A percentile compares a stretch with the other conserved stretches of the same genome.
These are phyloP conservation scores for Eurosta solidaginis DNA, from an alignment of 1,140 invertebrate genomes.

Conservation along the genomic window DNA sequence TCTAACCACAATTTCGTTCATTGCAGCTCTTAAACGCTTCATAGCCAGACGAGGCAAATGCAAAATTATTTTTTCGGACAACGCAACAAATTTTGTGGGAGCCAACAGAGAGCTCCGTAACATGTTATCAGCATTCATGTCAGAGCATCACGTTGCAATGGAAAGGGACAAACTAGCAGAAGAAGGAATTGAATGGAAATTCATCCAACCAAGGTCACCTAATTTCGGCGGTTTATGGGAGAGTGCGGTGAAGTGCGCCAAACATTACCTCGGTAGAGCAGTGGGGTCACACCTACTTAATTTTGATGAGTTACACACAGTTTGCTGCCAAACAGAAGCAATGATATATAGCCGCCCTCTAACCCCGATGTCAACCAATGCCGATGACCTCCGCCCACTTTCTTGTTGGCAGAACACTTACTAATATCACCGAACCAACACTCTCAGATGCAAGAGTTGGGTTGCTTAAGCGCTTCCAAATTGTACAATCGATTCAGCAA, in stretches of 20 bases:
- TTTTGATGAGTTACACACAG: constrained; percentile 27
- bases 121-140: neutral
- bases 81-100: too few relatives aligned
- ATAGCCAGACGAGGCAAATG: constrained; percentile 42
- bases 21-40: constrained; percentile 52
- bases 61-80: constrained; percentile 44
- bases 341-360: constrained; percentile 28
- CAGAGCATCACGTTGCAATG: too few relatives aligned
- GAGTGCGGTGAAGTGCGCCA: constrained; percentile 10
- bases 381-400: constrained; percentile 13
- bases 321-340: neutral
- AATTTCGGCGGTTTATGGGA: constrained; percentile 28
- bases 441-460: neutral
- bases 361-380: neutral
- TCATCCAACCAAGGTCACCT: neutral
- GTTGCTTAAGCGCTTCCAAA: neutral
- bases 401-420: neutral
- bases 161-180: too few relatives aligned
- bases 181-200: neutral
- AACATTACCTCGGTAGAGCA: neutral
- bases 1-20: constrained; percentile 48
- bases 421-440: neutral
- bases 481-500: neutral
- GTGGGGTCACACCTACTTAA: neutral
- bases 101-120: constrained; percentile 45